phyloP scores from a whole-genome alignment of 2,797 vertebrate genomes.

The Anabas testudineus region DNA sequence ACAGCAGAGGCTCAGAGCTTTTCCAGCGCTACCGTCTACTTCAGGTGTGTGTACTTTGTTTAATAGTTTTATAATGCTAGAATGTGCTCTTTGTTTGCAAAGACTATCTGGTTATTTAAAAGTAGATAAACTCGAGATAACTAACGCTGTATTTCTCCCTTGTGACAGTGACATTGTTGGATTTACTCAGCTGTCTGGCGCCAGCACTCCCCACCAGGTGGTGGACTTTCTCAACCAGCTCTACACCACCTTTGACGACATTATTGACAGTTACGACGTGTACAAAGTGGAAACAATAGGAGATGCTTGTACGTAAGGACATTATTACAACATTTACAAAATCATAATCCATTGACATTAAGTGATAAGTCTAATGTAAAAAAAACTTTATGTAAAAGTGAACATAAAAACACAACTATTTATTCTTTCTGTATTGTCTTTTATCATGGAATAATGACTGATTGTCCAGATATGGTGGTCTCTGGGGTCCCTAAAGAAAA shows the following conservation, averaged over 20 bases:
- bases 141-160: constrained; percentile 7
- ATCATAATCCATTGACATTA: background rate
- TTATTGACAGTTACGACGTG: constrained; percentile 87
- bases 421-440: constrained; percentile 16
- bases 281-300: constrained; percentile 89
- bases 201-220: constrained; percentile 86
- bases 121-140: constrained; percentile 1
- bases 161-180: constrained; percentile 85
- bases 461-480: constrained; percentile 86
- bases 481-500: constrained; percentile 87
- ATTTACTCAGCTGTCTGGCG: constrained; percentile 84
- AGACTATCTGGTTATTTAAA: background rate
- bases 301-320: constrained; percentile 83
- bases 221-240: constrained; percentile 88
- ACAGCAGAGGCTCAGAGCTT: constrained; percentile 82
- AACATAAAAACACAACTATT: background rate
- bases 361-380: background rate
- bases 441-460: constrained; percentile 22
- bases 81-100: too few species aligned
- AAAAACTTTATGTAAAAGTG: background rate
- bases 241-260: constrained; percentile 87
- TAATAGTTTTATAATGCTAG: background rate
- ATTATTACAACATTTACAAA: background rate
- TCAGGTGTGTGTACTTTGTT: constrained; percentile 70
- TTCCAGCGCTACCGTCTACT: constrained; percentile 83